Evolutionary conservation across 2,113 vertebrate genomes (phyloP), one percentile per base, ranked within the genome.

Genomic region (Pionites leucogaster): DNA sequence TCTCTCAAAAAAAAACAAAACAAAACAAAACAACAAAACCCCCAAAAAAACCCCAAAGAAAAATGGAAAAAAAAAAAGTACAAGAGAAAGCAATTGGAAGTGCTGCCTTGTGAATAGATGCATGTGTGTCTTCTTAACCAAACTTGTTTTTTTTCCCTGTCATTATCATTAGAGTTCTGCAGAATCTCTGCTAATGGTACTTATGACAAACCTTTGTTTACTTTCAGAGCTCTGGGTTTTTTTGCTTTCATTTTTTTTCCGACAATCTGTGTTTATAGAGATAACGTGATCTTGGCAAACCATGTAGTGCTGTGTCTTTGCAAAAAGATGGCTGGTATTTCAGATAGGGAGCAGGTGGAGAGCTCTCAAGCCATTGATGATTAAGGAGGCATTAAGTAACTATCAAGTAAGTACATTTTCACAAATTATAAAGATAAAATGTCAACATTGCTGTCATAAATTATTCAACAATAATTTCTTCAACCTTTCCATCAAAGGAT

Each of bases 281-380:
- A 97, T 97, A 97, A 97, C n/a, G 0, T 31, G 96, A 97, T 97
- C 97, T 96, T 95, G 86, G 94, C 94, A 90, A 75, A 76, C 76
- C 97, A 96, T 75, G 79, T 80, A 83, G 50, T 81, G 78, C 80
- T 88, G 8, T 96, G 95, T 97, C 97, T 97, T 81, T 39, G 76
- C 57, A 75, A 83, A 94, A 94, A 84, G 59, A 65, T 91, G 83
- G 23, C 95, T 97, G 97, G 67, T 76, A 5, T 88, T 96, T 95
- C 67, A 96, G 97, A 97, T 97, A 97, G 55, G 46, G 68, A 88
- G 33, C 52, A 59, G 95, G 88, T 67, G 41, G 55, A 92, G 82
- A 93, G 31, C 67, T 85, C 3, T 8, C 29, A 84, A 37, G 46
- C 72, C n/a, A 77, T 65, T 76, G 86, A 79, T 62, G 81, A 88